phyloP scores from a whole-genome alignment of 2,888 invertebrate species.

The Neoaliturus tenellus region DNA sequence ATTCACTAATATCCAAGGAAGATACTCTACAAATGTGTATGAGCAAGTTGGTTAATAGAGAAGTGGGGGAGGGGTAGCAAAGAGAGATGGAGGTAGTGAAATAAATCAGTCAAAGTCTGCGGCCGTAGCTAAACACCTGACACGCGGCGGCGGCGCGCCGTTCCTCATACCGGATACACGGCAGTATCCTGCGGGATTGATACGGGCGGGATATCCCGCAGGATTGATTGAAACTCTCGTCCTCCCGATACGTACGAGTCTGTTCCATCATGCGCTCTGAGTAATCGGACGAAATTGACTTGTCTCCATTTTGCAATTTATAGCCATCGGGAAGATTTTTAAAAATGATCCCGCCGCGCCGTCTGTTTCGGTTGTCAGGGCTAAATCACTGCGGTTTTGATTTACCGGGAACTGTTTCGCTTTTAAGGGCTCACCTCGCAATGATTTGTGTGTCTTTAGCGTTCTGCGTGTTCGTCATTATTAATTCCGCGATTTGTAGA shows the following conservation, averaged over 20 bases:
- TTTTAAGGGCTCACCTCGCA: conserved; percentile 15
- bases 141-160: not conserved
- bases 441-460: conserved; percentile 24
- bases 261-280: conserved; percentile 28
- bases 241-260: not conserved
- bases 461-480: conserved; percentile 13
- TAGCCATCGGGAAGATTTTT: conserved; percentile 46
- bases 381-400: conserved; percentile 41
- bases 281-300: conserved; percentile 52
- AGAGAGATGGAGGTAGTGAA: conserved; percentile 22
- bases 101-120: conserved; percentile 37
- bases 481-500: not conserved
- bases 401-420: conserved; percentile 18
- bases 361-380: conserved; percentile 35
- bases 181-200: conserved; percentile 24
- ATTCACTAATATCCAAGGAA: no score
- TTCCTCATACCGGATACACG: conserved; percentile 15
- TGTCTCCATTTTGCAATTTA: conserved; percentile 52
- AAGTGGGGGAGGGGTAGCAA: not conserved
- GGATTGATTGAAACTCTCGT: not conserved
- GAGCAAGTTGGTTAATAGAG: not conserved
- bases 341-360: conserved; percentile 38
- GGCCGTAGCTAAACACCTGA: conserved; percentile 3
- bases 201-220: not conserved
- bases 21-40: not conserved